Evolutionary conservation across 2,888 invertebrate species (phyloP).

Genomic region (Apamea anceps): DNA sequence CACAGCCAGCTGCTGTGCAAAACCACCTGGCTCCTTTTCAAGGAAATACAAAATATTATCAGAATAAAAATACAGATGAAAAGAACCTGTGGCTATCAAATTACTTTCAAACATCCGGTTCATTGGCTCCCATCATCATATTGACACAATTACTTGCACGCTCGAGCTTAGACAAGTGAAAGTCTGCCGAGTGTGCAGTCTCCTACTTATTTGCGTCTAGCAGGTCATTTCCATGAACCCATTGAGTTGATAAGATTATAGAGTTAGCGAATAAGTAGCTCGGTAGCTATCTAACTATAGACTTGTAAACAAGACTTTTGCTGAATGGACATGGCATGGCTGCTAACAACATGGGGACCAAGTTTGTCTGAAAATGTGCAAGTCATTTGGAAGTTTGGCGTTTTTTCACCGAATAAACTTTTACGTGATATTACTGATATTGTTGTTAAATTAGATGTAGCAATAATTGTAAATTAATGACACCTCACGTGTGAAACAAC

Average conservation of each 20-base stretch:
- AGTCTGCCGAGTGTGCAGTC: constrained; percentile 71
- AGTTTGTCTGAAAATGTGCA: constrained; percentile 1
- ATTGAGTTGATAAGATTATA: constrained; percentile 72
- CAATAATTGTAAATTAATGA: constrained; percentile 17
- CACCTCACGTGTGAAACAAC: constrained; percentile 31
- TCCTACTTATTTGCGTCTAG: constrained; percentile 72
- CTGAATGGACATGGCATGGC: constrained; percentile 23
- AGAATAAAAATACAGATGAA: constrained; percentile 37
- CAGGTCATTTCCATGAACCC: constrained; percentile 76
- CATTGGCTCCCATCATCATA: constrained; percentile 64
- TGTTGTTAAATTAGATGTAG: neutral
- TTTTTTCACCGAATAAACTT: neutral
- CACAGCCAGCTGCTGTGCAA: neutral
- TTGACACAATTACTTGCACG: constrained; percentile 65
- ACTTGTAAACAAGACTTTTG: constrained; percentile 46
- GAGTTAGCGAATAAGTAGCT: constrained; percentile 45
- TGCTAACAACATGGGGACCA: constrained; percentile 5
- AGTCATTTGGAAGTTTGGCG: neutral
- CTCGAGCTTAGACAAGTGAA: constrained; percentile 69
- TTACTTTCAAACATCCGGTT: constrained; percentile 66
- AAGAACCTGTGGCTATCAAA: constrained; percentile 55
- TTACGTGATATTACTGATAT: constrained; percentile 10
- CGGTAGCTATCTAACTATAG: constrained; percentile 23
- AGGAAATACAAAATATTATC: constrained; percentile 32
- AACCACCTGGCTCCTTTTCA: constrained; percentile 37